Percentiles rank a stretch among this genome's conserved stretches.
Conservation (phyloP, 2,888 invertebrate species). For the Troides aeacus region DNA sequence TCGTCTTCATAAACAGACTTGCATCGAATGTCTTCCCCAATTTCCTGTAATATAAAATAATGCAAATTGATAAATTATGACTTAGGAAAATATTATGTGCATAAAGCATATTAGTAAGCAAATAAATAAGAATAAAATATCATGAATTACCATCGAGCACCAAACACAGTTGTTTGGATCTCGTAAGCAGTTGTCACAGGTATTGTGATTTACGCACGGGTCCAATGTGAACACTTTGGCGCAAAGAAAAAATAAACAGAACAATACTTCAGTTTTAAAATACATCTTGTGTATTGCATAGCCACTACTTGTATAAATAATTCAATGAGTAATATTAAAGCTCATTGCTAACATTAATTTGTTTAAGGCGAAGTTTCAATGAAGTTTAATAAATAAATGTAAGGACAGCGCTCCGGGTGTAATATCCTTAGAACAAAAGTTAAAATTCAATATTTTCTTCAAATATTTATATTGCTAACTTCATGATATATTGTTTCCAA, state of each 20-base stretch:
- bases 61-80: not conserved
- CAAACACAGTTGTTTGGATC: slow-evolving; percentile 53
- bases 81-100: too few species aligned
- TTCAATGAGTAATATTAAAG: not conserved
- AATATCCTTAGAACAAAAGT: too few species aligned
- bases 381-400: too few species aligned
- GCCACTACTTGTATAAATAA: not conserved
- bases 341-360: not conserved
- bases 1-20: slow-evolving; percentile 26
- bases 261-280: slow-evolving; percentile 3
- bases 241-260: slow-evolving; percentile 22
- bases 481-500: too few species aligned
- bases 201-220: slow-evolving; percentile 44
- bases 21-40: slow-evolving; percentile 38
- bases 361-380: slow-evolving; percentile 14
- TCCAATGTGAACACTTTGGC: slow-evolving; percentile 31
- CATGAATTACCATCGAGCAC: slow-evolving; percentile 50
- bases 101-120: not conserved
- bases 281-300: slow-evolving; percentile 6
- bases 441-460: too few species aligned
- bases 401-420: too few species aligned
- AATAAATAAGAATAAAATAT: not conserved
- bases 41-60: slow-evolving; percentile 34
- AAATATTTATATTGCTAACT: too few species aligned
- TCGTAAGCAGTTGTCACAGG: slow-evolving; percentile 56